Percentiles rank a stretch among this genome's conserved stretches.
These are phyloP conservation scores for Conomelus anceps DNA, from an alignment of 2,888 invertebrate species.

Conservation along the genomic window DNA sequence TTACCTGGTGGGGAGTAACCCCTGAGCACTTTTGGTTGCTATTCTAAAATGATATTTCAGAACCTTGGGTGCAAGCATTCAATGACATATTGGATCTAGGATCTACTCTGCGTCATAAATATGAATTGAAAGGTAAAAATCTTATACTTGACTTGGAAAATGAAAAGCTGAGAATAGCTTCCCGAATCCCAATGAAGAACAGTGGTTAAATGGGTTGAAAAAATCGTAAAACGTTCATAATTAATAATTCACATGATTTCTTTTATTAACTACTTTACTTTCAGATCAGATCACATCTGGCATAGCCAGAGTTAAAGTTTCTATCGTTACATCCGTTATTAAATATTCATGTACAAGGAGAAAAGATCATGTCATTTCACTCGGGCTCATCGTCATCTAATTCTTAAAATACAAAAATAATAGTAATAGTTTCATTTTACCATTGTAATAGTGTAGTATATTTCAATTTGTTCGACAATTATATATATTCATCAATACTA, in stretches of 20 bases:
- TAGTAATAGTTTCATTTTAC: slow-evolving; percentile 18
- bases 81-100: too few relatives aligned
- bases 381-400: slow-evolving; percentile 32
- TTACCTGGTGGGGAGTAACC: too few relatives aligned
- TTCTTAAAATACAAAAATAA: slow-evolving; percentile 27
- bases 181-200: too few relatives aligned
- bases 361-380: slow-evolving; percentile 30
- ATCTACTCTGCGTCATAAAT: too few relatives aligned
- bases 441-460: slow-evolving; percentile 38
- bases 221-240: too few relatives aligned
- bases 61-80: too few relatives aligned
- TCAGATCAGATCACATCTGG: slow-evolving; percentile 31
- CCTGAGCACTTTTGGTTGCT: too few relatives aligned
- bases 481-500: slow-evolving; percentile 32
- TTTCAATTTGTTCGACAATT: slow-evolving; percentile 38
- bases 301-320: slow-evolving; percentile 19
- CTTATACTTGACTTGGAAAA: too few relatives aligned
- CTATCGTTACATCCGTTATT: slow-evolving; percentile 29
- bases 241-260: slow-evolving; percentile 32
- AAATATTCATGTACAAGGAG: slow-evolving; percentile 44
- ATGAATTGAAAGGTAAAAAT: too few relatives aligned
- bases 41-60: too few relatives aligned
- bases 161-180: too few relatives aligned
- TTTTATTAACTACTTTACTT: slow-evolving; percentile 31
- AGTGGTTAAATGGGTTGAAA: too few relatives aligned